Base-by-base conservation (phyloP, 2,888 invertebrate species). In the Steinernema carpocapsae region DNA sequence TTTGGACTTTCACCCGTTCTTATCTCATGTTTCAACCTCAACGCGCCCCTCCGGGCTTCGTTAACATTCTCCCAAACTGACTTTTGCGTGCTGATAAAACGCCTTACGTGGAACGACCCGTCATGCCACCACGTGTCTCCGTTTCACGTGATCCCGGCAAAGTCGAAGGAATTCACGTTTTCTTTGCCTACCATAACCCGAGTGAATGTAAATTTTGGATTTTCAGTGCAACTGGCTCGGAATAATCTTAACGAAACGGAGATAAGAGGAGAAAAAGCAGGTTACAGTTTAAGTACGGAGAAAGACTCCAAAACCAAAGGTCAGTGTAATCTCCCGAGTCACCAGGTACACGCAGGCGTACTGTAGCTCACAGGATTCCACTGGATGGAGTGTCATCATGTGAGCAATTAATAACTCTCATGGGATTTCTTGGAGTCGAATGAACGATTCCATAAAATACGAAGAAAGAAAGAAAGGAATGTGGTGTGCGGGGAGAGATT, bases 1-100 rank as follows among this genome's bases (percentile, higher is more conserved):
- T 7, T 7, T 14, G 48, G 48, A 48, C 48, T 48, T 48, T 48
- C 48, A 19, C 48, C 48, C 48, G 2, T 2, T 19, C n/a, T 19
- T 48, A 48, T 48, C 48, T 17, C 48, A 3, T 6, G 48, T 48
- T 19, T 14, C 17, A 48, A 48, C 48, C 10, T 48, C 48, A 17
- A 48, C 3, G 19, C 19, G 48, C 19, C 3, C 43, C 48, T 48
- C 48, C 3, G 4, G 37, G 37, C 37, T 10, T 37, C 48, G 48
- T 48, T 48, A 48, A 48, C 48, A 4, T 48, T 48, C 48, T 37
- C 37, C 37, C 37, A 37, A 37, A 37, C 37, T 37, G 37, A 37
- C 37, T 48, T 48, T 48, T 19, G 48, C 48, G n/a, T 48, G 19
- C 48, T 48, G 48, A 48, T 48, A 48, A 48, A 43, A 14, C n/a